Conservation (phyloP, 1,140 invertebrate genomes). For the fruit fly (Drosophila melanogaster) region Release_6_plus_ISO1_MT NT_037436.4:6975001-6975500, state of each 20-base stretch:
- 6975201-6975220: slow-evolving; percentile 52
- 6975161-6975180: slow-evolving; percentile 57
- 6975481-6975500: slow-evolving; percentile 20
- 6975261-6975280: slow-evolving; percentile 26
- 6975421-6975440: slow-evolving; percentile 51
- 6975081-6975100: slow-evolving; percentile 38
- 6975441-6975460: slow-evolving; percentile 70
- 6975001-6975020: slow-evolving; percentile 1
- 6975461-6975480: slow-evolving; percentile 23
- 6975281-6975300: slow-evolving; percentile 34
- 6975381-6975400: slow-evolving; percentile 62
- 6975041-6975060: slow-evolving; percentile 34
- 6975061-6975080: slow-evolving; percentile 32
- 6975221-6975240: slow-evolving; percentile 14
- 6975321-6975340: slow-evolving; percentile 14
- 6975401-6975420: slow-evolving; percentile 66
- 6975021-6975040: slow-evolving; percentile 8
- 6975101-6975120: slow-evolving; percentile 20
- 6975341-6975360: slow-evolving; percentile 74
- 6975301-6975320: slow-evolving; percentile 18
- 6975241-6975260: slow-evolving; percentile 20
- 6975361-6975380: slow-evolving; percentile 58
- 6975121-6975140: slow-evolving; percentile 7
- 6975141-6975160: slow-evolving; percentile 29
- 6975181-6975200: slow-evolving; percentile 62